These are phyloP conservation scores for Drosophila neotestacea DNA, from an alignment of 2,888 invertebrate genomes.

Conservation along the genomic window DNA sequence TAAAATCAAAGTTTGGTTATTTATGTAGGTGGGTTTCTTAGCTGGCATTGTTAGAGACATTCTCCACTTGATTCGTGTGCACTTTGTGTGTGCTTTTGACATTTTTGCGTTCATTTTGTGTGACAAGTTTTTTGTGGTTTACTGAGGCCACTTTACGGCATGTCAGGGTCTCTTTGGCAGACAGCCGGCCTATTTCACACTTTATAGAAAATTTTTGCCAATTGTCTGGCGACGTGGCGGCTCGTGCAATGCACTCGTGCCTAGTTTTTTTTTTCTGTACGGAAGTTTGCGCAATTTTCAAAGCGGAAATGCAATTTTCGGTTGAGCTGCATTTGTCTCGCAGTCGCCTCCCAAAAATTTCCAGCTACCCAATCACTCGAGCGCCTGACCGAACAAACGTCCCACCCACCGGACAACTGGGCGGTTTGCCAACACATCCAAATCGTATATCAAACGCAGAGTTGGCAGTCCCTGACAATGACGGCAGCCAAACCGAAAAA, in stretches of 20 bases:
- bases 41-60: not conserved
- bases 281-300: conserved; percentile 78
- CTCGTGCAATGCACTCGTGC: conserved; percentile 39
- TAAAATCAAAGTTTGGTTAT: not conserved
- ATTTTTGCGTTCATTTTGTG: conserved; percentile 59
- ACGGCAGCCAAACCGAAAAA: conserved; percentile 60
- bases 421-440: conserved; percentile 77
- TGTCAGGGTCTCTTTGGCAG: conserved; percentile 56
- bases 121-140: conserved; percentile 76
- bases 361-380: conserved; percentile 14
- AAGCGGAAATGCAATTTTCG: conserved; percentile 78
- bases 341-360: conserved; percentile 37
- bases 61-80: conserved; percentile 34
- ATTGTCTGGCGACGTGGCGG: conserved; percentile 70
- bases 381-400: conserved; percentile 5
- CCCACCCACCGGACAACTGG: conserved; percentile 54
- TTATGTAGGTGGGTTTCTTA: not conserved
- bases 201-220: conserved; percentile 77
- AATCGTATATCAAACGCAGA: conserved; percentile 80
- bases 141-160: conserved; percentile 73
- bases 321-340: conserved; percentile 79
- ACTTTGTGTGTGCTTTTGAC: conserved; percentile 59
- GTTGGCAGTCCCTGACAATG: conserved; percentile 77
- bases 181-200: conserved; percentile 74
- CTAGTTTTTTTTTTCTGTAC: conserved; percentile 33